Conservation (phyloP, 2,113 vertebrate species). For the Synodontis membranacea region DNA sequence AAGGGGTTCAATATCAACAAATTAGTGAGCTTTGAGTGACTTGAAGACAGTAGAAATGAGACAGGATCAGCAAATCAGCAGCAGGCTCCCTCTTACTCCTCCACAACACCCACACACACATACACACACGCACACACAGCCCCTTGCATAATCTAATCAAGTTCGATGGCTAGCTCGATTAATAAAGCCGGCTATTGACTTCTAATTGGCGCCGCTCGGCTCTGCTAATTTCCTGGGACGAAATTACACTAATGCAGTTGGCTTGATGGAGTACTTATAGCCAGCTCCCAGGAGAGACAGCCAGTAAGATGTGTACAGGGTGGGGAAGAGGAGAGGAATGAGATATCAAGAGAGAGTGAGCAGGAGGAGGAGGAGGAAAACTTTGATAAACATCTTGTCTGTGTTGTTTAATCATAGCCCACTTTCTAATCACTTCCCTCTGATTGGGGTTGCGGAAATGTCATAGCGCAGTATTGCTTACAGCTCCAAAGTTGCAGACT, state of each 20-base stretch:
- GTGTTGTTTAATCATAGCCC: slow-evolving; percentile 75
- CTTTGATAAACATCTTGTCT: slow-evolving; percentile 75
- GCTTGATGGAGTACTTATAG: slow-evolving; percentile 80
- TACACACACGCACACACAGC: slow-evolving; percentile 55
- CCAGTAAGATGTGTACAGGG: slow-evolving; percentile 73
- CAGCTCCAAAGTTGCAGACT: slow-evolving; percentile 61
- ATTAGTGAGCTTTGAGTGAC: slow-evolving; percentile 70
- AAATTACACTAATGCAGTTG: slow-evolving; percentile 82
- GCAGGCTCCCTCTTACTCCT: slow-evolving; percentile 50
- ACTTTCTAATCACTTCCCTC: slow-evolving; percentile 76
- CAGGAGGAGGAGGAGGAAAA: slow-evolving; percentile 56
- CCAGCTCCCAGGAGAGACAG: slow-evolving; percentile 73
- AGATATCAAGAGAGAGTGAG: slow-evolving; percentile 50
- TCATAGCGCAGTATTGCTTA: slow-evolving; percentile 61
- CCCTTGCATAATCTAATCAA: slow-evolving; percentile 92
- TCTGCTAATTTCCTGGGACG: slow-evolving; percentile 92
- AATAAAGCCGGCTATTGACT: slow-evolving; percentile 96
- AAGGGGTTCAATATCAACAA: slow-evolving; percentile 73
- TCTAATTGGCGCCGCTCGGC: slow-evolving; percentile 99
- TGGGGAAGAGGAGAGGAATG: slow-evolving; percentile 41
- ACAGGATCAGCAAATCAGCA: slow-evolving; percentile 74
- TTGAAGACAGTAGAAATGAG: slow-evolving; percentile 74
- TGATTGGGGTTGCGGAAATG: slow-evolving; percentile 67
- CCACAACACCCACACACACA: slow-evolving; percentile 56
- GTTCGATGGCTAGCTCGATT: slow-evolving; percentile 91